Evolutionary conservation across 2,797 vertebrate species (phyloP).

Genomic region (Hippopotamyrus pictus): DNA sequence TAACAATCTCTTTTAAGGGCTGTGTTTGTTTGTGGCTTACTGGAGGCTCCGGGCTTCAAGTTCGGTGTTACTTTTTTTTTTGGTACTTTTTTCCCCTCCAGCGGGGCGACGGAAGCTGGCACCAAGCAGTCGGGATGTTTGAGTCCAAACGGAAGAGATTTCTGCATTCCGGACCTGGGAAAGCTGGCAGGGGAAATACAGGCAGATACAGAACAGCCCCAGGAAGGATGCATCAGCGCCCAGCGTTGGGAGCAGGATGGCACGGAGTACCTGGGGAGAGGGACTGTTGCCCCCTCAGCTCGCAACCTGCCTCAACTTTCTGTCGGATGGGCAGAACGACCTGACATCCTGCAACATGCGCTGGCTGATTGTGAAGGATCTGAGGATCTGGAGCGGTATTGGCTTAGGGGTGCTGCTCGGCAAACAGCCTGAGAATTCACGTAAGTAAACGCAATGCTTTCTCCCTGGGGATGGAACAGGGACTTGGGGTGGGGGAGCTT

Average conservation of each 20-base stretch:
- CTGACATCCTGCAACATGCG: neutral
- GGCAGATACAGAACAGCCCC: constrained; percentile 23
- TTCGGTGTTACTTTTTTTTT: neutral
- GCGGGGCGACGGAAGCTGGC: neutral
- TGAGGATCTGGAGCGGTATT: neutral
- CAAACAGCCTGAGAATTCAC: constrained; percentile 20
- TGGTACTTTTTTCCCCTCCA: neutral
- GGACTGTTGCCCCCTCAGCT: constrained; percentile 45
- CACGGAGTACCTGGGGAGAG: constrained; percentile 45
- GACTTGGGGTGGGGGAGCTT: neutral
- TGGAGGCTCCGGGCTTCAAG: neutral
- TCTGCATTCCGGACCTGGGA: neutral
- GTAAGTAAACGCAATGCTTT: constrained; percentile 30
- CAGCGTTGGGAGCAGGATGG: constrained; percentile 25
- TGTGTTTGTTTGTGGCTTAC: neutral
- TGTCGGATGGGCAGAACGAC: neutral
- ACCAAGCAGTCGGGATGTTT: neutral
- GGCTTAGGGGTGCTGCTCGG: constrained; percentile 3
- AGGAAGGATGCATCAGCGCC: constrained; percentile 8
- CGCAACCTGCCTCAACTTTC: constrained; percentile 30
- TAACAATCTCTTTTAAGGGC: neutral
- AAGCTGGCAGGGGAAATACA: constrained; percentile 20
- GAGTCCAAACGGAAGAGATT: neutral
- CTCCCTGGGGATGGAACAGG: neutral
- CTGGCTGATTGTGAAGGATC: neutral